A percentile compares a stretch with the other conserved stretches of the same genome.
These are phyloP conservation scores for Bubalus kerabau DNA, from an alignment of 2,113 vertebrate species.

Conservation along the genomic window DNA sequence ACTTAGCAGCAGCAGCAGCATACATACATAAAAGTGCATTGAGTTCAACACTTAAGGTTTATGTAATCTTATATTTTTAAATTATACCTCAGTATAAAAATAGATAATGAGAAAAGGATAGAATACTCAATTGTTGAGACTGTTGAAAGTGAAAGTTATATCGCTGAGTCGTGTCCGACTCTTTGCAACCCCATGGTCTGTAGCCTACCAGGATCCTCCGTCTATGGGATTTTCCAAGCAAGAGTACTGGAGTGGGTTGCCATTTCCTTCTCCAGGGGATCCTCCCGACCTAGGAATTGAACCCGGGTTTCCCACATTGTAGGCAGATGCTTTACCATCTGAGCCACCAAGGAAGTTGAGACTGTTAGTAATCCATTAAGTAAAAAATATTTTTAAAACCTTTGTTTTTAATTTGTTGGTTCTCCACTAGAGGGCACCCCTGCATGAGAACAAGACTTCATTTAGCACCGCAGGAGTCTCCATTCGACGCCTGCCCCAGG, in stretches of 20 bases:
- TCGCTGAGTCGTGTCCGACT: neutral
- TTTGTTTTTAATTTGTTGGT: neutral
- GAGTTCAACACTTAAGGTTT: neutral
- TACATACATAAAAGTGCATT: neutral
- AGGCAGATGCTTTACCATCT: no score
- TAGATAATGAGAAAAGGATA: neutral
- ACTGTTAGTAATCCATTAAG: neutral
- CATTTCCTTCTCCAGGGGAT: neutral
- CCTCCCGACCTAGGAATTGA: no score
- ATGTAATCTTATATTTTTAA: neutral
- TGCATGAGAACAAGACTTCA: neutral
- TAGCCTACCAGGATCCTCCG: neutral
- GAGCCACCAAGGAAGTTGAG: no score
- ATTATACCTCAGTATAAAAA: neutral
- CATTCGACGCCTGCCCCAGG: accelerated
- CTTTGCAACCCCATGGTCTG: neutral
- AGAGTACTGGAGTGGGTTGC: neutral
- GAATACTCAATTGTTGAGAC: neutral
- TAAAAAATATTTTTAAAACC: neutral
- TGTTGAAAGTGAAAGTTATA: neutral
- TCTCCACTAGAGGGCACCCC: neutral
- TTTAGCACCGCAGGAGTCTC: accelerated
- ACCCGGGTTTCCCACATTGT: no score
- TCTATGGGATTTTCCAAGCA: neutral
- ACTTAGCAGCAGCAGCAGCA: no score